Evolutionary conservation across 1,140 invertebrate species (phyloP).

Genomic region (Lethrus apterus): DNA sequence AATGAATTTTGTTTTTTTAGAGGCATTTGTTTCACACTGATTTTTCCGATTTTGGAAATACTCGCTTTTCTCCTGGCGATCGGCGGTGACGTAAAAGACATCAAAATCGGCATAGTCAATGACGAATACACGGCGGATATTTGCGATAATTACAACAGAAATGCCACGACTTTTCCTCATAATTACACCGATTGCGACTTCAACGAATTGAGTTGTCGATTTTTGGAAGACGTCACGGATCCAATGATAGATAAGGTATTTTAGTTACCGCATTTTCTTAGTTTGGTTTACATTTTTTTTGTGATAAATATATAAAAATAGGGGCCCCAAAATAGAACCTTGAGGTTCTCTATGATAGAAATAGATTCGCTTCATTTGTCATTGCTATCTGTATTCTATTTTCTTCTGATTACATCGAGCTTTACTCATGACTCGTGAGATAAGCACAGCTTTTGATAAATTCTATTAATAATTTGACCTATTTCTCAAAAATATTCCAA

Average conservation of each 20-base stretch:
- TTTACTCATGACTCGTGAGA: too few relatives aligned
- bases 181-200: slow-evolving; percentile 43
- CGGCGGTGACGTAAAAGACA: slow-evolving; percentile 64
- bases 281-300: neutral
- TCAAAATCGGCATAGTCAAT: slow-evolving; percentile 70
- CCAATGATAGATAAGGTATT: slow-evolving; percentile 42
- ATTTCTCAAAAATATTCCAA: too few relatives aligned
- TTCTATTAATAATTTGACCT: too few relatives aligned
- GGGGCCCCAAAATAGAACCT: too few relatives aligned
- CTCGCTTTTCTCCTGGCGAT: slow-evolving; percentile 72
- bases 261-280: neutral
- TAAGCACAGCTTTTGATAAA: too few relatives aligned
- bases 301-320: neutral
- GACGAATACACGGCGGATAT: slow-evolving; percentile 50
- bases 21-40: slow-evolving; percentile 67
- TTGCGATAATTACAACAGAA: slow-evolving; percentile 35
- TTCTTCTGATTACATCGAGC: too few relatives aligned
- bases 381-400: too few relatives aligned
- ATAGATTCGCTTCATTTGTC: too few relatives aligned
- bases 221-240: slow-evolving; percentile 45
- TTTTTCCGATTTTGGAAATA: slow-evolving; percentile 76
- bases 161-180: slow-evolving; percentile 26
- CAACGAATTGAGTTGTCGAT: slow-evolving; percentile 51
- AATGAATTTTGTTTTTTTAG: slow-evolving; percentile 46
- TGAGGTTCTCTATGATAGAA: too few relatives aligned